Conservation (phyloP, 2,797 vertebrate genomes). For the Gymnocypris eckloni region DNA sequence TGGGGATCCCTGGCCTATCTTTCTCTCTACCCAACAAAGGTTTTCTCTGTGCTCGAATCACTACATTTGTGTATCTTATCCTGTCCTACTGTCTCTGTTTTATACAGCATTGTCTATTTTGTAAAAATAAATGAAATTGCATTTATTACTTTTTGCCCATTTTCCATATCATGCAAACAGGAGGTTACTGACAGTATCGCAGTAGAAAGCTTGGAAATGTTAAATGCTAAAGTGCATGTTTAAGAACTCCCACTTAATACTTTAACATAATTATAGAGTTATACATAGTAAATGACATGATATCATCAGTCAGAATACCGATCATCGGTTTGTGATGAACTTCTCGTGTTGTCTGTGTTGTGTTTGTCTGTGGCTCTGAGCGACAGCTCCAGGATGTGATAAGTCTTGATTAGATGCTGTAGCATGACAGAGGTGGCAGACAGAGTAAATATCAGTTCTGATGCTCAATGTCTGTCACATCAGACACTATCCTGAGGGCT, state of each 20-base stretch:
- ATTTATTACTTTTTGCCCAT: not conserved
- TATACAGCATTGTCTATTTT: not conserved
- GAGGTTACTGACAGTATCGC: not conserved
- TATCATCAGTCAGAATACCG: constrained; percentile 36
- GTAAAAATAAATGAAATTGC: not conserved
- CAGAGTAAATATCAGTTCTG: constrained; percentile 33
- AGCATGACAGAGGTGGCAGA: constrained; percentile 17
- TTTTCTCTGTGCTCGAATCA: not conserved
- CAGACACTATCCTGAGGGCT: constrained; percentile 17
- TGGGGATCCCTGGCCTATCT: not conserved
- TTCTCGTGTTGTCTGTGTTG: constrained; percentile 16
- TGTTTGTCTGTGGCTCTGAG: constrained; percentile 43
- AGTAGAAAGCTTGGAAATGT: not conserved
- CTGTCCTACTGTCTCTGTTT: not conserved
- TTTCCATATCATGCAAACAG: not conserved
- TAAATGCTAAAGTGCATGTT: not conserved
- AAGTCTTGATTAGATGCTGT: constrained; percentile 42
- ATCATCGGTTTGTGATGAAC: constrained; percentile 48
- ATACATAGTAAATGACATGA: constrained; percentile 15
- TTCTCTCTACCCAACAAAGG: not conserved
- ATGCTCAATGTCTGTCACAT: constrained; percentile 22
- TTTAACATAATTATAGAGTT: not conserved
- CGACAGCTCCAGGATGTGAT: constrained; percentile 36
- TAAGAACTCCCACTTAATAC: not conserved
- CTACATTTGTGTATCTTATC: not conserved